phyloP scores from a whole-genome alignment of 2,797 vertebrate genomes.

The Gymnopithys bicolor region DNA sequence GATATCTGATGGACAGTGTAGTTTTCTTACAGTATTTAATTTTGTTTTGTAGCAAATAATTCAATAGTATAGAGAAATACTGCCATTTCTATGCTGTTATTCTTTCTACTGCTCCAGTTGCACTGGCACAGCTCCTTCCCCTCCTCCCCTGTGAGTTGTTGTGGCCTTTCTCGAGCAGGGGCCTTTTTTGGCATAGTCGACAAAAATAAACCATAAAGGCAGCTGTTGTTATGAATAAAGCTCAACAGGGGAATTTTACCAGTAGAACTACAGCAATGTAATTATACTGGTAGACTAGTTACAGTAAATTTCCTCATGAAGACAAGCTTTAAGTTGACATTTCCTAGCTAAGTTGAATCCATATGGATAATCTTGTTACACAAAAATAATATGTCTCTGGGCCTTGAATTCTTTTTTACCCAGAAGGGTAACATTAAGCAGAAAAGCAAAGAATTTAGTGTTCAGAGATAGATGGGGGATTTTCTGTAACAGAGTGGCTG shows the following conservation, averaged over 20 bases:
- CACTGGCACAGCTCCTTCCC: neutral
- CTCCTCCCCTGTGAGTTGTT: slow-evolving; percentile 43
- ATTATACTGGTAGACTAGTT: slow-evolving; percentile 57
- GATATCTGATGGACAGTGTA: neutral
- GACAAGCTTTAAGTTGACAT: slow-evolving; percentile 64
- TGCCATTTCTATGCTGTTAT: neutral
- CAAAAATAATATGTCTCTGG: slow-evolving; percentile 40
- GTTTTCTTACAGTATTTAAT: neutral
- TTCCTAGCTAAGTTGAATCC: slow-evolving; percentile 68
- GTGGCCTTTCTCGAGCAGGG: slow-evolving; percentile 54
- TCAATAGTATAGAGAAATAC: neutral
- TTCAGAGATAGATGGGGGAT: neutral
- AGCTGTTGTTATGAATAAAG: slow-evolving; percentile 54
- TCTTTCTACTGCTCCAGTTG: neutral
- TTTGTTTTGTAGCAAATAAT: neutral
- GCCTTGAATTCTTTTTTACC: slow-evolving; percentile 48
- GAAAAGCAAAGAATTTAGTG: slow-evolving; percentile 32
- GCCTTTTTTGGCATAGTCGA: slow-evolving; percentile 41
- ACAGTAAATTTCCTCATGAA: slow-evolving; percentile 62
- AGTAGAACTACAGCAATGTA: slow-evolving; percentile 53
- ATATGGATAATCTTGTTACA: slow-evolving; percentile 49
- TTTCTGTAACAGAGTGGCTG: neutral
- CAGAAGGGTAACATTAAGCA: slow-evolving; percentile 33
- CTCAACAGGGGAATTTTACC: slow-evolving; percentile 61
- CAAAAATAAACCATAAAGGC: slow-evolving; percentile 62